These are phyloP conservation scores for Oikopleura vanhoeffeni DNA, from an alignment of 23 tunicate species.

Conservation along the genomic window DNA sequence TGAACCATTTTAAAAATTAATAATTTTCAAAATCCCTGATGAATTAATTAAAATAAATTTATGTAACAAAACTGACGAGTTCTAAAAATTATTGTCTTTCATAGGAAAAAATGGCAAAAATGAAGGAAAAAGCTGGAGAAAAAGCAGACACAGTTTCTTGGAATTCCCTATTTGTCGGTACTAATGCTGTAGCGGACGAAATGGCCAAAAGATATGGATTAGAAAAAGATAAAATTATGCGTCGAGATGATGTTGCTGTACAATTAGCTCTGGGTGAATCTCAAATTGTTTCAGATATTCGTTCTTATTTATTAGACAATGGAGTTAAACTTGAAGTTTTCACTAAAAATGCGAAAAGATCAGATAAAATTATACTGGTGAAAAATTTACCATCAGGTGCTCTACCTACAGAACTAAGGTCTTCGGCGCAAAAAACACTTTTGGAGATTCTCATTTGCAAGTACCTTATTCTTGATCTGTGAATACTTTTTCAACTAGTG, in stretches of 20 bases:
- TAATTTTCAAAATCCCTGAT: too few species aligned
- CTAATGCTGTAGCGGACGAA: constrained; percentile 74
- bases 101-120: constrained; percentile 28
- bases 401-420: constrained; percentile 39
- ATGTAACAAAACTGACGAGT: not conserved
- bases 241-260: constrained; percentile 46
- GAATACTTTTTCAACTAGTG: too few species aligned
- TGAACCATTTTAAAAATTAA: too few species aligned
- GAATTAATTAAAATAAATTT: too few species aligned
- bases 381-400: constrained; percentile 70
- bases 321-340: constrained; percentile 54
- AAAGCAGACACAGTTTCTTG: constrained; percentile 35
- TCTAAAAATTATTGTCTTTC: constrained; percentile 21
- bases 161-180: constrained; percentile 66
- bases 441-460: too few species aligned
- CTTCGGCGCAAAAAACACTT: too few species aligned
- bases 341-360: constrained; percentile 48
- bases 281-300: constrained; percentile 58
- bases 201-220: constrained; percentile 34
- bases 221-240: constrained; percentile 21
- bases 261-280: constrained; percentile 79
- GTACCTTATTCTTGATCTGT: too few species aligned
- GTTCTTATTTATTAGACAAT: constrained; percentile 35
- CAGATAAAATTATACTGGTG: constrained; percentile 52
- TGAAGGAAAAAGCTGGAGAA: constrained; percentile 26